Evolutionary conservation across 2,797 vertebrate genomes (phyloP), one percentile per base, ranked within the genome.

Genomic region (Clamator glandarius): DNA sequence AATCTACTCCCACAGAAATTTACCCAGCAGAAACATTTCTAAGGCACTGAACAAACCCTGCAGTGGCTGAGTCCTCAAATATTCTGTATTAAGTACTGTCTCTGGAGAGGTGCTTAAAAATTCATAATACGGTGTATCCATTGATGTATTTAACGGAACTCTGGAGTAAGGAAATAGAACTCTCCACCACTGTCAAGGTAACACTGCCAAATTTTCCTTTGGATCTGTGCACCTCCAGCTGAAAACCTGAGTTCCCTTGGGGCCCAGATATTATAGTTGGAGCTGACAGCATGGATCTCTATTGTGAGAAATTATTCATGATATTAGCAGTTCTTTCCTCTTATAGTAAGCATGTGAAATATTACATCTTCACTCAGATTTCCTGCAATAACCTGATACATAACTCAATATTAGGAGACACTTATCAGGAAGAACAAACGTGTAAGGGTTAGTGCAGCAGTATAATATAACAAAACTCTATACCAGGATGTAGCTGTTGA

Each of bases 261-360:
- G 93, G 36, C 82, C 74, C 69, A 92, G 94, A 95, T 91, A 95
- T 87, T 95, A 92, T 74, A 96, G 93, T 87, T 94, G 92, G 92
- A 93, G 91, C 79, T 96, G 95, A 96, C 96, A 97, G 95, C 95
- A 97, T 96, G 95, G 88, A 96, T 96, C 94, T 96, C 88, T 95
- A 96, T 96, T 95, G 95, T 96, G 76, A 96, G 95, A 92, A 97
- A 97, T 96, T 97, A 97, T 97, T 97, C 88, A 96, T 97, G 83
- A 93, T 94, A 94, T 96, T 96, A 97, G 89, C 85, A 88, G 86
- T 78, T 92, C 96, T 94, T 80, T 84, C 93, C 89, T 96, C 92
- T 94, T 95, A 92, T 96, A 85, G 95, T 93, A 94, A 94, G 90
- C 85, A 84, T 61, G 84, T 91, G 95, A 96, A 95, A 95, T 96